Base-by-base conservation (phyloP, 2,888 invertebrate genomes). In the Itoplectis maculator region DNA sequence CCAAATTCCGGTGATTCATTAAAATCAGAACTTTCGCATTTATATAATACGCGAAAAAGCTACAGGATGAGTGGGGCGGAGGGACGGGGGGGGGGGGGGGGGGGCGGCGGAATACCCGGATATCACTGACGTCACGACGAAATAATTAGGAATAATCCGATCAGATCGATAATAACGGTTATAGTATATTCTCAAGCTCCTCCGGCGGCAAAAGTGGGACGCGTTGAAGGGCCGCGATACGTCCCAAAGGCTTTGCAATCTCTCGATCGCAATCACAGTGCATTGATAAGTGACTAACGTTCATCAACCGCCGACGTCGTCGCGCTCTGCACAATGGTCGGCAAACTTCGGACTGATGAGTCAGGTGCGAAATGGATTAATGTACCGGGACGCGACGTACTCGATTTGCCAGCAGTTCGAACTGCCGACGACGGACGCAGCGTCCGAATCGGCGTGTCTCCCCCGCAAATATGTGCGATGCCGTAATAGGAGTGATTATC, bases 401-500 rank as follows among this genome's bases (percentile, higher is more conserved):
- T 37, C n/a, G 37, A 61, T 61, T 61, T 9, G 37, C 37, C 59
- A 9, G 59, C 59, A 9, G 59, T 61, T 9, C 37, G 18, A 8
- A 37, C 37, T 35, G 59, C 37, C 37, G 3, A 61, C 4, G 8
- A 37, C 1, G 15, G 23, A 3, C 20, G 40, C 18, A 23, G 9
- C 37, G 42, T 40, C 29, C 56, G 59, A 59, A 70, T 63, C 54
- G 29, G 54, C 42, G 65, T 65, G 65, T 65, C n/a, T n/a, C n/a
- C n/a, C n/a, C n/a, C n/a, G n/a, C 75, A 42, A 81, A 70, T 81
- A 72, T 66, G 56, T 70, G 80, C 18, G 18, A 40, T 76, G 70
- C 56, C 65, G 66, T 66, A 76, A 68, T 51, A 81, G 72, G 66
- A 51, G 66, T 68, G 66, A 81, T 76, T 77, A 81, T 81, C 81